These are phyloP conservation scores for Plutomurus gul DNA, from an alignment of 1,140 invertebrate genomes.

Conservation along the genomic window DNA sequence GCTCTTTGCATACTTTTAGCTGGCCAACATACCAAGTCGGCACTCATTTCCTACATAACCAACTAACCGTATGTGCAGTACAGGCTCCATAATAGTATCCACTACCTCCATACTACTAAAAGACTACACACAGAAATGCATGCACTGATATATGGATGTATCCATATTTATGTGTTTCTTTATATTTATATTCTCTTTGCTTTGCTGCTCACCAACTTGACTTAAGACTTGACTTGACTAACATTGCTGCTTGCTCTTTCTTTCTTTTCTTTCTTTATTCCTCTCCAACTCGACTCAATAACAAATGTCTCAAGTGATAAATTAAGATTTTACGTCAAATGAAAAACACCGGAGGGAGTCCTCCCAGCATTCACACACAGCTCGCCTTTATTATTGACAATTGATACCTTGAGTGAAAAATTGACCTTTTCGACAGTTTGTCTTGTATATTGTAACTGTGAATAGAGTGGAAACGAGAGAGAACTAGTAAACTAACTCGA, in stretches of 20 bases:
- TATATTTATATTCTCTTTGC: background rate
- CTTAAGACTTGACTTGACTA: background rate
- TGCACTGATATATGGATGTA: too few relatives aligned
- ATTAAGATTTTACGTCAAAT: constrained; percentile 48
- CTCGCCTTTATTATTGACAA: constrained; percentile 26
- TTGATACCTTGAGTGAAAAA: constrained; percentile 37
- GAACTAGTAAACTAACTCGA: background rate
- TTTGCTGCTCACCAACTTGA: background rate
- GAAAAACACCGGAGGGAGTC: constrained; percentile 38
- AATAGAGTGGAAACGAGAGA: background rate
- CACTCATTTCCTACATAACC: too few relatives aligned
- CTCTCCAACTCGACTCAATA: constrained; percentile 8
- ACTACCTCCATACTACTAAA: too few relatives aligned
- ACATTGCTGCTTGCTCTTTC: background rate
- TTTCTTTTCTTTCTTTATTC: constrained; percentile 23
- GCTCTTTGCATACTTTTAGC: too few relatives aligned
- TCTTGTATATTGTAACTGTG: constrained; percentile 10
- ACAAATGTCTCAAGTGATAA: constrained; percentile 46
- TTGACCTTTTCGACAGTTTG: constrained; percentile 39
- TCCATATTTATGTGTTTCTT: too few relatives aligned
- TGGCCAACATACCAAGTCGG: too few relatives aligned
- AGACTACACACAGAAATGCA: too few relatives aligned
- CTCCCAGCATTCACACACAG: constrained; percentile 8
- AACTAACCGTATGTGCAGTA: too few relatives aligned
- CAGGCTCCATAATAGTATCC: too few relatives aligned